Base-by-base conservation (phyloP, 2,113 vertebrate species). In the Sorex fumeus region DNA sequence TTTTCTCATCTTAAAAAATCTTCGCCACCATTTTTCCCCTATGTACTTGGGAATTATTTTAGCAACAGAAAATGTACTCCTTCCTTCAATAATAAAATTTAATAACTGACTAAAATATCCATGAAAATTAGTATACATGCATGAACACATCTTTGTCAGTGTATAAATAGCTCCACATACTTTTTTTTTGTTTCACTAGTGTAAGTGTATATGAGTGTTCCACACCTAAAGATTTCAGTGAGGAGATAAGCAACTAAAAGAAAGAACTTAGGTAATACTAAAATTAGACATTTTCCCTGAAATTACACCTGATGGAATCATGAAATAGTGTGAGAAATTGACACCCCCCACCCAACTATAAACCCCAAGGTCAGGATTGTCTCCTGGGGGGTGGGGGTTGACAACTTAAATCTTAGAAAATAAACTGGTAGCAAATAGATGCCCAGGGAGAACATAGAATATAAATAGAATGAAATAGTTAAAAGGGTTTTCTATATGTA, bases 141-240 rank as follows among this genome's bases (percentile, higher is more conserved):
- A 2, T 64, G 16, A 91, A 76, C 40, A 21, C n/a, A 62, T 86
- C 50, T 91, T 11, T 72, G 6, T 67, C 21, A 75, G 23, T 67
- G 2, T 70, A n/a, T 60, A 34, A 82, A 71, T 15, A 11, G 57
- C 66, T 83, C 75, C 25, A 25, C 23, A 11, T 74, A 87, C 71
- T 87, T 40, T 75, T 79, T 64, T 32, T 25, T 81, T n/a, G 7
- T 74, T 94, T 94, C 30, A 72, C 25, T 43, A 34, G 25, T 6
- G 8, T 32, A 66, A 82, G 5, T 5, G 1, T 77, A 15, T n/a
- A 69, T 27, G n/a, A 88, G 86, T 19, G 57, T 69, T 87, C 82
- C 34, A 47, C 57, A 60, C 0, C 9, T 53, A 34, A 83, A 80
- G 4, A 32, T 23, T 45, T 64, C 10, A 69, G 9, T 21, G 11